These are phyloP conservation scores for Pelecanus crispus DNA, from an alignment of 2,113 vertebrate species.

Conservation along the genomic window DNA sequence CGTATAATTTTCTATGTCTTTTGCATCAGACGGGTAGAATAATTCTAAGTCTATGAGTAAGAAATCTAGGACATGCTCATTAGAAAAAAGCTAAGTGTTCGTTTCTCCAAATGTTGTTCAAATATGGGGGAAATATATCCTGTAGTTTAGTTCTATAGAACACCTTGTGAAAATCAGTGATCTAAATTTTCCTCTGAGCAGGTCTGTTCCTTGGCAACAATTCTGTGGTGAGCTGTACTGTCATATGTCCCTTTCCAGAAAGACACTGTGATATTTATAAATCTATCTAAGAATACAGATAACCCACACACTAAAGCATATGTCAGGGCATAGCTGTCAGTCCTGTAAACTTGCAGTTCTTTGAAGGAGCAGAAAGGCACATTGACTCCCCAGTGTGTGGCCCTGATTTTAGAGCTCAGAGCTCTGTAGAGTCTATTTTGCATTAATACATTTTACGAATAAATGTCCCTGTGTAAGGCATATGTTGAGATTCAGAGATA, in stretches of 20 bases:
- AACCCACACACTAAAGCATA: conserved; percentile 48
- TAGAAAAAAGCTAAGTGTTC: not conserved
- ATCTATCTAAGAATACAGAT: conserved; percentile 49
- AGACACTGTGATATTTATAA: conserved; percentile 48
- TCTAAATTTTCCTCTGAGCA: conserved; percentile 40
- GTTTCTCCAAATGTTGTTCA: not conserved
- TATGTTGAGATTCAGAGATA: not conserved
- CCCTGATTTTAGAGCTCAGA: not conserved
- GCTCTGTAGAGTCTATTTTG: not conserved
- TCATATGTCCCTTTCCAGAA: conserved; percentile 53
- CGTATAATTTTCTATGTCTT: not conserved
- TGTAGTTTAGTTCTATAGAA: not conserved
- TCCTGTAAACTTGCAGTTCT: not conserved
- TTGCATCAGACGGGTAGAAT: not conserved
- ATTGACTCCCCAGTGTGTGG: not conserved
- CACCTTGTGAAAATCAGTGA: conserved; percentile 30
- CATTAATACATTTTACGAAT: not conserved
- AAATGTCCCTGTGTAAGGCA: not conserved
- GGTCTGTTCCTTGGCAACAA: conserved; percentile 44
- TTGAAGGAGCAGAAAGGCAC: not conserved
- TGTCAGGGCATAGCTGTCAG: conserved; percentile 48
- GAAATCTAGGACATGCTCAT: not conserved
- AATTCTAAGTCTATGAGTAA: not conserved
- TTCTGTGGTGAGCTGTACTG: conserved; percentile 23
- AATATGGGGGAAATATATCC: not conserved